Percentiles rank a stretch among this genome's conserved stretches.
Evolutionary conservation across 2,113 vertebrate genomes (phyloP).

Genomic region (human): GRCh38 chr12:40830001-40830500

Average conservation of each 20-base stretch:
- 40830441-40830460: neutral
- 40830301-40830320: neutral
- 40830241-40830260: neutral
- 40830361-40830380: neutral
- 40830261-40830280: neutral
- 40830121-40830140: neutral
- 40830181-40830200: neutral
- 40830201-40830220: neutral
- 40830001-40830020: neutral
- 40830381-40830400: neutral
- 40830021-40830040: neutral
- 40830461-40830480: neutral
- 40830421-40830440: neutral
- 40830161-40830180: neutral
- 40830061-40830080: neutral
- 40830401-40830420: neutral
- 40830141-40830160: neutral
- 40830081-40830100: neutral
- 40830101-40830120: neutral
- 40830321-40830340: neutral
- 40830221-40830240: neutral
- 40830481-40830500: neutral
- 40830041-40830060: neutral
- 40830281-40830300: neutral
- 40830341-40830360: neutral